These are phyloP conservation scores for Coleophora deauratella DNA, from an alignment of 2,888 invertebrate species.

Conservation along the genomic window DNA sequence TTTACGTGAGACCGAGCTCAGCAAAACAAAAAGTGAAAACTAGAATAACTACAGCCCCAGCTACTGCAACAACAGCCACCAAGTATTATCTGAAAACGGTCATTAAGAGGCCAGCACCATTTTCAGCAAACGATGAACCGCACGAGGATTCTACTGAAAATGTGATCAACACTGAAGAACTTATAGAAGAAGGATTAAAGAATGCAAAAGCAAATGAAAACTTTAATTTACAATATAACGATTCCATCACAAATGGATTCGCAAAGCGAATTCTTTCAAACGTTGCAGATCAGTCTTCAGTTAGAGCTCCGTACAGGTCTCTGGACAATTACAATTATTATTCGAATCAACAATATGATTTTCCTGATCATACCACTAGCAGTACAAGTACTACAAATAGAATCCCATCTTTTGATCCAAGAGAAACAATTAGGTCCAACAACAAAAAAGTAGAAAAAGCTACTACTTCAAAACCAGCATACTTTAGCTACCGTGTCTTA, in stretches of 20 bases:
- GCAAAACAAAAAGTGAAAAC: conserved; percentile 22
- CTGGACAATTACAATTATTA: conserved; percentile 29
- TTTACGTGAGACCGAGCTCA: conserved; percentile 28
- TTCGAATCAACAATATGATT: conserved; percentile 22
- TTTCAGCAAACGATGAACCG: conserved; percentile 24
- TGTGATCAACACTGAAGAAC: conserved; percentile 31
- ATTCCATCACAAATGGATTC: conserved; percentile 20
- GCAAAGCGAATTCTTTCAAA: no score
- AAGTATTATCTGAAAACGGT: conserved; percentile 53
- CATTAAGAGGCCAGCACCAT: conserved; percentile 44
- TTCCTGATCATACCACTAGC: conserved; percentile 30
- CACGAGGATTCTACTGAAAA: conserved; percentile 37
- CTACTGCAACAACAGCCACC: conserved; percentile 26
- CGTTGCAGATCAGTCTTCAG: conserved; percentile 26
- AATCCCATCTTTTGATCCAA: conserved; percentile 21
- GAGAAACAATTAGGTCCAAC: conserved; percentile 22
- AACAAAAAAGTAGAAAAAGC: conserved; percentile 26
- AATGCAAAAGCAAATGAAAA: conserved; percentile 21
- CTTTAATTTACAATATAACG: conserved; percentile 13
- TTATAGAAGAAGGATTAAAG: conserved; percentile 33
- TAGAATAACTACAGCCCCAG: conserved; percentile 22
- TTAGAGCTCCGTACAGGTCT: conserved; percentile 69
- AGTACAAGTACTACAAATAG: conserved; percentile 14
- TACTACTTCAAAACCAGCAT: conserved; percentile 40
- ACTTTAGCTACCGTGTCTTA: conserved; percentile 52